A percentile compares a stretch with the other conserved stretches of the same genome.
phyloP scores from a whole-genome alignment of 2,113 vertebrate species.

The Clarias gariepinus region DNA sequence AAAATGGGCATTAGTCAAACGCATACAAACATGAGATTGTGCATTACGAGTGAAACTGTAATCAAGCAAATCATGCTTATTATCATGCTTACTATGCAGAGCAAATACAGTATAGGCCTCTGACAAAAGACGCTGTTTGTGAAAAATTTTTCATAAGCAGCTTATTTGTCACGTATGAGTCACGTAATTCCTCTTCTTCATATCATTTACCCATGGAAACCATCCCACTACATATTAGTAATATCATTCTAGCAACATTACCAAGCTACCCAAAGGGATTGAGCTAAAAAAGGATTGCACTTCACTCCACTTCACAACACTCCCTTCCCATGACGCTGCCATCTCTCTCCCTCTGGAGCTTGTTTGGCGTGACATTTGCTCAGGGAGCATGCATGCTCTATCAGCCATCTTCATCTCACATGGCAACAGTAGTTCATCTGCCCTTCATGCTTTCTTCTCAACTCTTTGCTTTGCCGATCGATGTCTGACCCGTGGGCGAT shows the following conservation, averaged over 20 bases:
- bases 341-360: conserved; percentile 49
- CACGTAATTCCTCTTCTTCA: neutral
- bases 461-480: conserved; percentile 23
- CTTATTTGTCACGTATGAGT: neutral
- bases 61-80: neutral
- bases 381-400: conserved; percentile 53
- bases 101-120: neutral
- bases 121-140: neutral
- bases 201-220: neutral
- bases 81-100: neutral
- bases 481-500: conserved; percentile 12
- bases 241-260: neutral
- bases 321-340: conserved; percentile 9
- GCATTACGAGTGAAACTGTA: neutral
- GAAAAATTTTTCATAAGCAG: neutral
- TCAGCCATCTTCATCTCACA: conserved; percentile 24
- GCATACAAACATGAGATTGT: neutral
- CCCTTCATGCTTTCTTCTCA: conserved; percentile 35
- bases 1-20: neutral
- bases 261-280: neutral
- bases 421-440: conserved; percentile 1
- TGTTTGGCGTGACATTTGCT: conserved; percentile 50
- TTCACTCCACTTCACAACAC: neutral
- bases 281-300: neutral
- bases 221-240: neutral